These are phyloP conservation scores for Solea senegalensis DNA, from an alignment of 2,113 vertebrate species.

Conservation along the genomic window DNA sequence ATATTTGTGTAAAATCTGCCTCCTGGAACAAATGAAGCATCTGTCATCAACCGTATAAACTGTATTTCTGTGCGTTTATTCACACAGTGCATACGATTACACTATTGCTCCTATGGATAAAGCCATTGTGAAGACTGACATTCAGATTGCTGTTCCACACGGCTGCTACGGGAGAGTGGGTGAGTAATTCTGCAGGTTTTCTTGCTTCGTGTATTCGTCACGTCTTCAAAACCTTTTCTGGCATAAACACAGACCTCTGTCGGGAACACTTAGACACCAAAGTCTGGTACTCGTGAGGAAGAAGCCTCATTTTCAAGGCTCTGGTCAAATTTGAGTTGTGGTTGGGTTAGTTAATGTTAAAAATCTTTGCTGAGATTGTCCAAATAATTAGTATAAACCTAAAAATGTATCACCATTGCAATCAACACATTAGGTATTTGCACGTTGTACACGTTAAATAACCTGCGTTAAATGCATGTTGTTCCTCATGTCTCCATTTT, in stretches of 20 bases:
- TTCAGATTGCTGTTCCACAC: constrained; percentile 91
- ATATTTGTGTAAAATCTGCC: too few relatives aligned
- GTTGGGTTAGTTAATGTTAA: too few relatives aligned
- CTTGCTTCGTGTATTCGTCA: background rate
- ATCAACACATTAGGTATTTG: too few relatives aligned
- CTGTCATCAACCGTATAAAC: background rate
- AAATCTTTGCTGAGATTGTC: too few relatives aligned
- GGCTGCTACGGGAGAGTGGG: constrained; percentile 96
- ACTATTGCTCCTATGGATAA: constrained; percentile 89
- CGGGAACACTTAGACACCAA: too few relatives aligned
- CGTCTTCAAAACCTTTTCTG: background rate
- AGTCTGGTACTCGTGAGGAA: too few relatives aligned
- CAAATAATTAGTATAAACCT: too few relatives aligned
- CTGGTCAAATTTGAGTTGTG: too few relatives aligned
- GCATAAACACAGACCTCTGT: too few relatives aligned
- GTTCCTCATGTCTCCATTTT: background rate
- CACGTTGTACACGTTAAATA: too few relatives aligned
- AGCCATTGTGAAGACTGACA: constrained; percentile 92
- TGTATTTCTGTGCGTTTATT: background rate
- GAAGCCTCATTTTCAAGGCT: too few relatives aligned
- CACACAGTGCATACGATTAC: constrained; percentile 91
- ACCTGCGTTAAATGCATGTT: background rate
- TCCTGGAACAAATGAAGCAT: background rate
- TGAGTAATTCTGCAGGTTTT: constrained; percentile 74
- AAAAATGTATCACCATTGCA: too few relatives aligned